phyloP scores from a whole-genome alignment of 2,113 vertebrate species.

The Hoplias malabaricus region DNA sequence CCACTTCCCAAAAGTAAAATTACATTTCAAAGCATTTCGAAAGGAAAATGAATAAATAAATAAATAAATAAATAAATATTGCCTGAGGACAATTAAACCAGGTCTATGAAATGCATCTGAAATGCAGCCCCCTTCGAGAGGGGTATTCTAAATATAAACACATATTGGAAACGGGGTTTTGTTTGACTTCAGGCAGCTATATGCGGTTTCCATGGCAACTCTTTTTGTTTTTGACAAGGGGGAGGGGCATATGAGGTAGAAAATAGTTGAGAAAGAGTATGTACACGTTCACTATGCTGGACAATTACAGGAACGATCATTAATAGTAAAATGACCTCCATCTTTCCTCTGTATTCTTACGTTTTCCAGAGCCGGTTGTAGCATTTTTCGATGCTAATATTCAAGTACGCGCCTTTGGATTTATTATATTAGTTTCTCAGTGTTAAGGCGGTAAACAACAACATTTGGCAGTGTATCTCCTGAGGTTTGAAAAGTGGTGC shows the following conservation, averaged over 20 bases:
- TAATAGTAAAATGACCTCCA: no score
- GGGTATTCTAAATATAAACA: slow-evolving; percentile 62
- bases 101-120: slow-evolving; percentile 54
- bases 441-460: slow-evolving; percentile 22
- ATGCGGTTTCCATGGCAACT: slow-evolving; percentile 59
- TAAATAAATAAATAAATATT: slow-evolving; percentile 38
- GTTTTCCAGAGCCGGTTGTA: neutral
- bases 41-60: no score
- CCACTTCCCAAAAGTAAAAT: slow-evolving; percentile 54
- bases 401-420: neutral
- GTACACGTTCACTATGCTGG: slow-evolving; percentile 34
- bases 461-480: neutral
- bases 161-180: slow-evolving; percentile 61
- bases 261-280: slow-evolving; percentile 32
- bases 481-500: slow-evolving; percentile 13
- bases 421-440: neutral
- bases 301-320: neutral
- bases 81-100: slow-evolving; percentile 58
- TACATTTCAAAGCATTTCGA: slow-evolving; percentile 46
- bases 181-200: slow-evolving; percentile 61
- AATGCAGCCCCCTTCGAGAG: slow-evolving; percentile 50
- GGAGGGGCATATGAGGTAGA: slow-evolving; percentile 38
- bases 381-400: neutral
- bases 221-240: slow-evolving; percentile 56
- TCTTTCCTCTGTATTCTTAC: neutral